phyloP scores from a whole-genome alignment of 2,888 invertebrate species.

The Synergus laeviventris region DNA sequence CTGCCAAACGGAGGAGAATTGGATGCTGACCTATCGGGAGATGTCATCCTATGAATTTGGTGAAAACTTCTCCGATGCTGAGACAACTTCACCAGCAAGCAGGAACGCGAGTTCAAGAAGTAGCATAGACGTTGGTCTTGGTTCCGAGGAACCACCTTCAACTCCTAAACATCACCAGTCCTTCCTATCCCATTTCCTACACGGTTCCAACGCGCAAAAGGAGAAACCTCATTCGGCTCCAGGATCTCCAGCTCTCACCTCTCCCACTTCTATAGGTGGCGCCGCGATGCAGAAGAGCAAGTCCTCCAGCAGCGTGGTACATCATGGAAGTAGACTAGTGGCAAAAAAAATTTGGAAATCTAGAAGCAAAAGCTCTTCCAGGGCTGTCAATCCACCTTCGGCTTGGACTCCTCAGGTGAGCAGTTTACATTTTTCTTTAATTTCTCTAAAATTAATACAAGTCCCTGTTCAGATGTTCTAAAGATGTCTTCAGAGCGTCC shows the following conservation, averaged over 20 bases:
- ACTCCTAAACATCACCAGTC: conserved; percentile 80
- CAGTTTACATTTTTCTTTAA: conserved; percentile 51
- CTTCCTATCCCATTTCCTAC: conserved; percentile 81
- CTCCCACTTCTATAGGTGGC: conserved; percentile 78
- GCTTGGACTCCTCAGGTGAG: conserved; percentile 93
- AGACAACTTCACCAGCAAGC: conserved; percentile 74
- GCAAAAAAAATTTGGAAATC: conserved; percentile 91
- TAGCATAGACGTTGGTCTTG: conserved; percentile 77
- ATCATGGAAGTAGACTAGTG: conserved; percentile 83
- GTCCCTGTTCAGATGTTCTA: too few species aligned
- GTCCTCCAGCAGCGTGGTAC: conserved; percentile 91
- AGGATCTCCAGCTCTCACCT: conserved; percentile 77
- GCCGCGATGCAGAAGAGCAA: conserved; percentile 92
- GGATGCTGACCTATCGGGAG: conserved; percentile 81
- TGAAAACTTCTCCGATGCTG: conserved; percentile 70
- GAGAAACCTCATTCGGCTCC: conserved; percentile 78
- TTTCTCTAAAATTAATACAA: conserved; percentile 26
- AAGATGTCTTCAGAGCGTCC: too few species aligned
- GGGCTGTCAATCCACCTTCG: conserved; percentile 79
- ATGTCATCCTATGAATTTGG: conserved; percentile 74
- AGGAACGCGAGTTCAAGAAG: conserved; percentile 78
- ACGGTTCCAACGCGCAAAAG: conserved; percentile 76
- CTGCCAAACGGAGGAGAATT: conserved; percentile 86
- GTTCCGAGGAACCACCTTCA: conserved; percentile 75
- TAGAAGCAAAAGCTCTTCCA: conserved; percentile 88